Conservation (phyloP, 1,140 invertebrate genomes). For the Drosophila ananassae region DNA sequence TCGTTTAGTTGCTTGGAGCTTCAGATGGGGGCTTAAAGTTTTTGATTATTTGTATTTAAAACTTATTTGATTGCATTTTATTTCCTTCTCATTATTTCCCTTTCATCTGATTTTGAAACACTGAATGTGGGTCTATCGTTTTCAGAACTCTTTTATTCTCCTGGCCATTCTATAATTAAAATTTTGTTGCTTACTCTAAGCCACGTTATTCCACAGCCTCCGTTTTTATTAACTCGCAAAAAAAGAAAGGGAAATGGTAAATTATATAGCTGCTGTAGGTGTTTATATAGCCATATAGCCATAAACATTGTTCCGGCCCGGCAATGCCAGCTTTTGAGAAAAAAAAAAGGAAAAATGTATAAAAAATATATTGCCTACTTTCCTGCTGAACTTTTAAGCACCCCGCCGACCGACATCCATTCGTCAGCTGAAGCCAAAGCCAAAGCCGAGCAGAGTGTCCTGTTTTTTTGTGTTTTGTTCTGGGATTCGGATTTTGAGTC, state of each 20-base stretch:
- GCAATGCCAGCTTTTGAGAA: slow-evolving; percentile 33
- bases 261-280: slow-evolving; percentile 59
- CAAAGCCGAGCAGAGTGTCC: slow-evolving; percentile 20
- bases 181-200: slow-evolving; percentile 19
- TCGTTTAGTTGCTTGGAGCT: not conserved
- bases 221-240: slow-evolving; percentile 34
- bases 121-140: not conserved
- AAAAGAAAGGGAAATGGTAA: slow-evolving; percentile 22
- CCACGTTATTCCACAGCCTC: not conserved
- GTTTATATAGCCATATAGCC: slow-evolving; percentile 70
- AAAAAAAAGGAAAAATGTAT: slow-evolving; percentile 19
- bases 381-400: slow-evolving; percentile 38
- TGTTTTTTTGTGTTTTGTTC: slow-evolving; percentile 13
- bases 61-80: not conserved
- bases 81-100: not conserved
- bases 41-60: not conserved
- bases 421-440: slow-evolving; percentile 40
- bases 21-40: not conserved
- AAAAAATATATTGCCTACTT: slow-evolving; percentile 62
- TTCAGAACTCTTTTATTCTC: slow-evolving; percentile 13
- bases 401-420: slow-evolving; percentile 36
- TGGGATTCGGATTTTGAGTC: slow-evolving; percentile 17
- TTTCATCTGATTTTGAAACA: not conserved
- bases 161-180: slow-evolving; percentile 42
- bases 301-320: slow-evolving; percentile 46